Evolutionary conservation across 2,797 vertebrate genomes (phyloP), one percentile per base, ranked within the genome.

Genomic region (Spea hammondii): DNA sequence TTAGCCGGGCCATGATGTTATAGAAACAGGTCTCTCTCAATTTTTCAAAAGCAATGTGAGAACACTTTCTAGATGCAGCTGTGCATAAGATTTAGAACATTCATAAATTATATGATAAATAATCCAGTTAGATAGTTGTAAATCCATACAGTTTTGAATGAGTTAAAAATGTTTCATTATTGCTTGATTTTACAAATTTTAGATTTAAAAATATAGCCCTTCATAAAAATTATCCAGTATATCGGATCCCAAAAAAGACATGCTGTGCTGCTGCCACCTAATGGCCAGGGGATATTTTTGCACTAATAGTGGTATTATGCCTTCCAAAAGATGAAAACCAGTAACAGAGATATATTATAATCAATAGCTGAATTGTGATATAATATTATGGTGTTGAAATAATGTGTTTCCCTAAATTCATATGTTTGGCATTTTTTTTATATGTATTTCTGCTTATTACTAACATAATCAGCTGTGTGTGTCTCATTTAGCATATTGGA

Each of bases 221-320:
- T 10, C 12, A 5, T 59, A 13, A 9, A 10, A 59, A 59, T 12
- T 4, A 12, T 11, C 14, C 55, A 59, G n/a, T 59, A 32, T 32
- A 32, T 32, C 2, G 32, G 32, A 32, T 59, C 55, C 5, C 5
- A 59, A 13, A 11, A 4, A 59, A 5, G n/a, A 68, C 1, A 55
- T 82, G 74, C 44, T 77, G 5, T 70, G 73, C 67, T 77, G 51
- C 74, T 69, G 70, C 79, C 79, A 68, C 70, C 79, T 48, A n/a
- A 32, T 72, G 79, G 55, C 7, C 9, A 48, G 11, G 32, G 1
- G 12, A 46, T 10, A 54, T 11, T 9, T 12, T 13, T 59, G 12
- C 70, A 71, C 1, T 6, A 7, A 6, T 53, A 1, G 6, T 53
- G 51, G 32, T 32, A 32, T 32, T 32, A 32, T 32, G 32, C 32